Base-by-base conservation (phyloP, 2,797 vertebrate genomes). In the Bovichtus variegatus region DNA sequence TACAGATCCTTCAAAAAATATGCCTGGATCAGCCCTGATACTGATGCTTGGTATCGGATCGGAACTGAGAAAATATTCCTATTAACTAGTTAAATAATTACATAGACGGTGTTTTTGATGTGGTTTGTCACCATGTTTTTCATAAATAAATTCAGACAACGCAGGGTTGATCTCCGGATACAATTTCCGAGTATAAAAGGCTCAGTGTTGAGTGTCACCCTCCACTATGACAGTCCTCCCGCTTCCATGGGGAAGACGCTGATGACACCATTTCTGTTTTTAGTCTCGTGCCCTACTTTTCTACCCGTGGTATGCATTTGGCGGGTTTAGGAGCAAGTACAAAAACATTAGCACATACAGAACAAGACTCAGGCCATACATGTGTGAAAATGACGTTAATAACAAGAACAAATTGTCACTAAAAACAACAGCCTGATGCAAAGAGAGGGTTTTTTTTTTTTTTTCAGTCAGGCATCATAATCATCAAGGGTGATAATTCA, bases 241-340 rank as follows among this genome's bases (percentile, higher is more conserved):
- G 23, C 31, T 40, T 75, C 51, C 51, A 40, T 10, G 10, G 58
- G 71, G 58, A 80, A 71, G 18, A 55, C 59, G 44, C 41, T 25
- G 29, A 70, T 75, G 67, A 76, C 84, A 78, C 64, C 50, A 23
- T 79, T 80, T 79, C 76, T 79, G 78, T 82, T 80, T 77, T 68
- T 87, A 87, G 79, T 46, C 53, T 49, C 0, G 3, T 77, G 66
- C 57, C 73, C 76, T 77, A 80, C 73, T 77, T 84, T 34, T 9
- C 25, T 74, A 44, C n/a, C 6, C 21, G 2, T 55, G 51, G 58
- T 43, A 19, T 66, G 43, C 62, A 40, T 49, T 79, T 21, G 50
- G 31, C 55, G 61, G 46, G 41, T 36, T 38, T 2, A 21, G 16
- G 34, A 18, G 40, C 59, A 21, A 63, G 34, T 21, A 53, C 7